A percentile compares a stretch with the other conserved stretches of the same genome.
Conservation (phyloP, 2,113 vertebrate species). For the Sceloporus undulatus region DNA sequence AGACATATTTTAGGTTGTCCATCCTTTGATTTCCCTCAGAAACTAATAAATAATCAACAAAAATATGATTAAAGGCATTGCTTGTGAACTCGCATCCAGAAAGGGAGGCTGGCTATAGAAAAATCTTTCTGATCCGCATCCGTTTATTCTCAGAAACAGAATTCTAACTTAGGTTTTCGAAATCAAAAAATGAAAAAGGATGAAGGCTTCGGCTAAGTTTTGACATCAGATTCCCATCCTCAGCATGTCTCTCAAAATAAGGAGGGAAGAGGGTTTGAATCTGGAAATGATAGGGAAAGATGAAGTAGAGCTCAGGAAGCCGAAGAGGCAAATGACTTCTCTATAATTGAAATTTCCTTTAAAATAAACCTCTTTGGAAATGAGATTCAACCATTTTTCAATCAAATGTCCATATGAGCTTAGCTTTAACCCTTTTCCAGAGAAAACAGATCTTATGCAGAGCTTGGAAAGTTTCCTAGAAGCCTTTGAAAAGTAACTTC, state of each 20-base stretch:
- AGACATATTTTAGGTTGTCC: slow-evolving; percentile 76
- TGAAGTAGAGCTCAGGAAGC: slow-evolving; percentile 67
- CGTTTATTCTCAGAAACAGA: slow-evolving; percentile 83
- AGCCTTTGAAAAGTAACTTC: no score
- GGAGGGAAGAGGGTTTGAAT: slow-evolving; percentile 62
- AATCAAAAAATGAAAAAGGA: slow-evolving; percentile 50
- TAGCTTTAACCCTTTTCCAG: slow-evolving; percentile 60
- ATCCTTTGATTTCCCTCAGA: slow-evolving; percentile 81
- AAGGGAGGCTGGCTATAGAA: slow-evolving; percentile 70
- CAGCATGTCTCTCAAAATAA: slow-evolving; percentile 73
- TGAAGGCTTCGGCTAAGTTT: slow-evolving; percentile 77
- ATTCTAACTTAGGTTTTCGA: slow-evolving; percentile 81
- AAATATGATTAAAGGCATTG: slow-evolving; percentile 83
- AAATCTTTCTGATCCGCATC: slow-evolving; percentile 80
- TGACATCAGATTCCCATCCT: slow-evolving; percentile 78
- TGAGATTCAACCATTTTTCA: slow-evolving; percentile 47
- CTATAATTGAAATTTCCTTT: slow-evolving; percentile 63
- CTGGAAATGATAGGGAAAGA: slow-evolving; percentile 61
- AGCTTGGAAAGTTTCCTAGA: no score
- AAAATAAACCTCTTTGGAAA: slow-evolving; percentile 69
- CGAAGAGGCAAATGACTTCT: slow-evolving; percentile 65
- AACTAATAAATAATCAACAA: slow-evolving; percentile 88
- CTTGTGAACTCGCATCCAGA: slow-evolving; percentile 75
- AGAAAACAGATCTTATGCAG: background rate
- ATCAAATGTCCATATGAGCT: slow-evolving; percentile 39